Base-by-base conservation (phyloP, 2,797 vertebrate genomes). In the Notamacropus eugenii region DNA sequence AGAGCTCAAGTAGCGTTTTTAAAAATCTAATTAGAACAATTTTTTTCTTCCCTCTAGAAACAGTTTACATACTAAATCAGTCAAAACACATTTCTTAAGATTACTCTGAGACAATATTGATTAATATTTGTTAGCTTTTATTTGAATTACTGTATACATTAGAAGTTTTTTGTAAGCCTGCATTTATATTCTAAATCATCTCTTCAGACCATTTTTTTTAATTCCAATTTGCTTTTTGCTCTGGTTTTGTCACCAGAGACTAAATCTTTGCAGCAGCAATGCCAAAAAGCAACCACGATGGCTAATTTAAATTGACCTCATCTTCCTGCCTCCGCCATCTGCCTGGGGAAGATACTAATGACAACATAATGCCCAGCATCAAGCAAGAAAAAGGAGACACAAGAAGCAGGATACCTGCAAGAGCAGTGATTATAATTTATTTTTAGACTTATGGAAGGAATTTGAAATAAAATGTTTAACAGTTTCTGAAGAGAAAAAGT, bases 201-300 rank as follows among this genome's bases (percentile, higher is more conserved):
- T 82, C 67, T 22, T 82, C 67, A 82, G 67, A 82, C n/a, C 5
- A 40, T 74, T 74, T 19, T 74, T 74, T 8, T 59, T 96, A 34
- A 93, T 93, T 22, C 67, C 92, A 90, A 58, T 90, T 95, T 93
- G 94, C 92, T 97, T 96, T 96, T 93, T 54, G 62, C 55, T 90
- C 95, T 62, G 82, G n/a, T 95, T 94, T 5, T 90, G 95, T 94
- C 93, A 1, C 0, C 1, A 55, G 34, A 67, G 28, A 90, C 90
- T 67, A 95, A 1, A 93, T 50, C 14, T 93, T 55, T 8, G 57
- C 74, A 13, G n/a, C 19, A 31, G 28, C 59, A n/a, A 90, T 92
- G 5, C 91, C 92, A 92, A 90, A 96, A 93, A 95, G 22, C n/a
- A 93, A 52, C 29, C 90, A 40, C 93, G 92, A 54, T 55, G 93